A percentile compares a stretch with the other conserved stretches of the same genome.
These are phyloP conservation scores for Notodonta ziczac DNA, from an alignment of 2,888 invertebrate species.

Conservation along the genomic window DNA sequence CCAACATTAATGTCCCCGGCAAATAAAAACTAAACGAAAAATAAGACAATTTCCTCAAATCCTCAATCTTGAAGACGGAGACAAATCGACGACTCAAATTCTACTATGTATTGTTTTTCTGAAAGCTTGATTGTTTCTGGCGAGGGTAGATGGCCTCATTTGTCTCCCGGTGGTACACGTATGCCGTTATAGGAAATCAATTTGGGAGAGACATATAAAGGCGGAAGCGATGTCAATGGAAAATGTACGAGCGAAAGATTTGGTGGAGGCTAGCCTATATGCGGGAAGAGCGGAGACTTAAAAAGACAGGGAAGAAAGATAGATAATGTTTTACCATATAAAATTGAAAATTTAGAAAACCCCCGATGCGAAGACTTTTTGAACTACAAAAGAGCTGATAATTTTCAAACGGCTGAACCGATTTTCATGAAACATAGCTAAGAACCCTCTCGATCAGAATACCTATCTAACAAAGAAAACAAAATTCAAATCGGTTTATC, in stretches of 20 bases:
- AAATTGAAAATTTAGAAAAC: no score
- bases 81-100: conserved; percentile 58
- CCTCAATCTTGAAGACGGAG: conserved; percentile 50
- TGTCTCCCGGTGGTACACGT: conserved; percentile 39
- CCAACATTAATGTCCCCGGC: neutral
- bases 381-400: no score
- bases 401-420: no score
- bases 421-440: no score
- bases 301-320: neutral
- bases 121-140: conserved; percentile 47
- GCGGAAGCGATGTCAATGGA: conserved; percentile 30
- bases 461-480: no score
- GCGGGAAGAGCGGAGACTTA: neutral
- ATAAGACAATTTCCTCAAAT: conserved; percentile 32
- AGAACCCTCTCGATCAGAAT: no score
- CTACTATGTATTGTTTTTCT: conserved; percentile 48
- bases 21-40: conserved; percentile 13
- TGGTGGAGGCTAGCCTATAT: conserved; percentile 26
- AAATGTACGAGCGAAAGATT: conserved; percentile 24
- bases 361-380: no score
- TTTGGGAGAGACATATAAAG: conserved; percentile 37
- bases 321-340: no score
- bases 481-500: no score
- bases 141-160: conserved; percentile 44
- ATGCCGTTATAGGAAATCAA: conserved; percentile 41